These are phyloP conservation scores for Cynopterus brachyotis DNA, from an alignment of 2,113 vertebrate species.

Conservation along the genomic window DNA sequence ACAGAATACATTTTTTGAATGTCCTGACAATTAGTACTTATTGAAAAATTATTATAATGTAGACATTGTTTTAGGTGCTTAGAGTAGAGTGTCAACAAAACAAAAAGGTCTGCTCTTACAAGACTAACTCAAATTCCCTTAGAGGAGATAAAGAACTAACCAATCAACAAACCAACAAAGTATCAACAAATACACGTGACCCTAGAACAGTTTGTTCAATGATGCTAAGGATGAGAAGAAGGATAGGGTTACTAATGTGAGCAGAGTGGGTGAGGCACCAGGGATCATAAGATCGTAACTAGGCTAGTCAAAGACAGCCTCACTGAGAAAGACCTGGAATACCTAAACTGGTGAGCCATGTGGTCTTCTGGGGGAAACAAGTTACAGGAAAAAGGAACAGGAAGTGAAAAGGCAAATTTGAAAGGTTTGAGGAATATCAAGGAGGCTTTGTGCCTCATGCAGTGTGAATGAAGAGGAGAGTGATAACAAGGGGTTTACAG, in stretches of 20 bases:
- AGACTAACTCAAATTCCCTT: background rate
- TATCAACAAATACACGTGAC: background rate
- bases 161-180: background rate
- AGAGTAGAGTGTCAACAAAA: background rate
- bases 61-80: background rate
- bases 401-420: background rate
- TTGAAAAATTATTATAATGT: background rate
- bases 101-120: background rate
- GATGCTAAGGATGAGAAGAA: background rate
- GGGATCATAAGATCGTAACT: background rate
- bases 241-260: background rate
- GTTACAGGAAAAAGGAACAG: background rate
- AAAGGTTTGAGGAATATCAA: background rate
- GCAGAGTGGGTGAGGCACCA: background rate
- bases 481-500: fast-evolving
- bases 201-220: background rate
- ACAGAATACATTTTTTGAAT: background rate
- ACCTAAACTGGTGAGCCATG: too few relatives aligned
- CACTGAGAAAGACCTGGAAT: background rate
- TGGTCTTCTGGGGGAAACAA: background rate
- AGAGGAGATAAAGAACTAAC: background rate
- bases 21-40: background rate
- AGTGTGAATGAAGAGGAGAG: background rate
- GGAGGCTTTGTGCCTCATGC: background rate
- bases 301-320: background rate